Evolutionary conservation across 2,113 vertebrate genomes (phyloP).

Genomic region (Hemicordylus capensis): DNA sequence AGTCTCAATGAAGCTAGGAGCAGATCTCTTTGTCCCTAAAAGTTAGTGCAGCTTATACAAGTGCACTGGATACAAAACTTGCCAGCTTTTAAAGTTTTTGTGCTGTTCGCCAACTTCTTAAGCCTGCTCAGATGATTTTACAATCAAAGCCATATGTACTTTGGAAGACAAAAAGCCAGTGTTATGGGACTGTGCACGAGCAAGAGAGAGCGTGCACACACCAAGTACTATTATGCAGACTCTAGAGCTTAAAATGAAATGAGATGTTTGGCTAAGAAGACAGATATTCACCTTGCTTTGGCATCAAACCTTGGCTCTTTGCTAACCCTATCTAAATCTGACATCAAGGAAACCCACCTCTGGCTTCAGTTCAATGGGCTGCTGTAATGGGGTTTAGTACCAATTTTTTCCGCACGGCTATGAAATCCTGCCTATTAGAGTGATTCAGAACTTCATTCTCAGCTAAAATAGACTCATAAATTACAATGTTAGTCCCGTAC

Average conservation of each 20-base stretch:
- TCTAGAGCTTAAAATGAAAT: background rate
- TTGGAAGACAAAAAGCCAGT: slow-evolving; percentile 7
- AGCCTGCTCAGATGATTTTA: slow-evolving; percentile 6
- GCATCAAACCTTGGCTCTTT: background rate
- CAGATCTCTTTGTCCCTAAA: too few species aligned
- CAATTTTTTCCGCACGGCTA: slow-evolving; percentile 3
- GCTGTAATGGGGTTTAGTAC: background rate
- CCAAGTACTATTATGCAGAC: slow-evolving; percentile 5
- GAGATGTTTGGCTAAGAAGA: background rate
- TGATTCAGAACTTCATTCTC: slow-evolving; percentile 7
- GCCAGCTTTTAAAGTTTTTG: background rate
- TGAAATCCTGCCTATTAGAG: background rate
- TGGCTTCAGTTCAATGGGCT: background rate
- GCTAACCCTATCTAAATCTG: background rate
- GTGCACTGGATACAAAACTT: background rate
- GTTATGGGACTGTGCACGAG: background rate
- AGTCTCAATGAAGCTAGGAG: too few species aligned
- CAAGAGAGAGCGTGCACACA: slow-evolving; percentile 24
- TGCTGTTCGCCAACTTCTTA: background rate
- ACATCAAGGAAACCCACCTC: background rate
- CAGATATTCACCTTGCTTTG: slow-evolving; percentile 15
- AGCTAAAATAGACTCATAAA: slow-evolving; percentile 16
- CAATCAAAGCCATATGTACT: slow-evolving; percentile 1
- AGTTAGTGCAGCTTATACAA: background rate
- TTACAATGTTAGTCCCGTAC: background rate